phyloP scores from a whole-genome alignment of 2,113 vertebrate genomes.

The Urocolius indicus region DNA sequence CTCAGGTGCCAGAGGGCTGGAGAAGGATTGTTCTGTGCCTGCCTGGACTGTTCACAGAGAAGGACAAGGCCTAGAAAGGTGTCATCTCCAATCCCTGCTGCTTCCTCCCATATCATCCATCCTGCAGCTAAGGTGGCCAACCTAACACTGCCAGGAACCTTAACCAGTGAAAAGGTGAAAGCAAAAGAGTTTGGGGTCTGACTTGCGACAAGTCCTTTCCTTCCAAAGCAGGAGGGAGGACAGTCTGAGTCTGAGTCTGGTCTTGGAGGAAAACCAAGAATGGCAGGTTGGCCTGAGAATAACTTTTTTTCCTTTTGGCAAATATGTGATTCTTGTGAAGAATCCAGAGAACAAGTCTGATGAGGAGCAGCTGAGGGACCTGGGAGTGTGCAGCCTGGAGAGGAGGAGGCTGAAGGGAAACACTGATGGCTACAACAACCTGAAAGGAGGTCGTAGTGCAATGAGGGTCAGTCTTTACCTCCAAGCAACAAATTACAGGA shows the following conservation, averaged over 20 bases:
- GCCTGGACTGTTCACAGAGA: neutral
- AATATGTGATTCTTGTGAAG: neutral
- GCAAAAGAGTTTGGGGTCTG: neutral
- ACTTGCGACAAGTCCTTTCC: neutral
- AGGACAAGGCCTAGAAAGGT: neutral
- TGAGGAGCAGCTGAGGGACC: too few species aligned
- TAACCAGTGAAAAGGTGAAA: neutral
- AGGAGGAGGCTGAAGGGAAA: too few species aligned
- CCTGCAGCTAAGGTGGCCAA: neutral
- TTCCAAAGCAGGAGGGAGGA: neutral
- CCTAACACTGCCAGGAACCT: neutral
- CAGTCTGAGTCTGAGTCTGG: neutral
- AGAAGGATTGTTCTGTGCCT: neutral
- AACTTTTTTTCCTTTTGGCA: neutral
- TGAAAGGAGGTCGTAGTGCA: too few species aligned
- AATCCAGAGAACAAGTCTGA: too few species aligned
- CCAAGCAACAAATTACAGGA: too few species aligned
- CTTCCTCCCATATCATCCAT: neutral
- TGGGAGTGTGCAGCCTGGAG: too few species aligned
- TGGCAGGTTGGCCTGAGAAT: neutral
- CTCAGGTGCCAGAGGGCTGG: neutral
- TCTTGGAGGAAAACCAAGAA: neutral
- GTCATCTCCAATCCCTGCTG: fast-evolving
- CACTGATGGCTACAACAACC: too few species aligned
- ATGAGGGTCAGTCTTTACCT: too few species aligned